These are phyloP conservation scores for Pampusana beccarii DNA, from an alignment of 2,113 vertebrate species.

Conservation along the genomic window DNA sequence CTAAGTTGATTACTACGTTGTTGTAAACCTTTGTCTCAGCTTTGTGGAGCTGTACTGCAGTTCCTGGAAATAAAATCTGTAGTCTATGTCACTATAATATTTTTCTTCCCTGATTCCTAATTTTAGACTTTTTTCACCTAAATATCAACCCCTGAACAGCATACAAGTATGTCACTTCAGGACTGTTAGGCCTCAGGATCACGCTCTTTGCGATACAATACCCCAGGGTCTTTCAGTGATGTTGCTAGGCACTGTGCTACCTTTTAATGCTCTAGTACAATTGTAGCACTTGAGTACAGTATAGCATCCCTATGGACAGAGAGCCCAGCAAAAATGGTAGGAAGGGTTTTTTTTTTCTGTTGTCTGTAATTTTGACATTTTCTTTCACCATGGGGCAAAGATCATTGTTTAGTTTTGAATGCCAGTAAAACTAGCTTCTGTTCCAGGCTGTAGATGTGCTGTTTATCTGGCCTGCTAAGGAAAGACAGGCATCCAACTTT, in stretches of 20 bases:
- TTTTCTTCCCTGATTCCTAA: background rate
- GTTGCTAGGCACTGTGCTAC: background rate
- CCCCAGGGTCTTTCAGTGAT: background rate
- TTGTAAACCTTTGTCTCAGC: background rate
- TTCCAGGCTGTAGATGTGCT: background rate
- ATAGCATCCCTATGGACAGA: background rate
- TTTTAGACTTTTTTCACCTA: background rate
- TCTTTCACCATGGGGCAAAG: background rate
- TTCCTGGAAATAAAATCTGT: background rate
- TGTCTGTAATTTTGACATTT: background rate
- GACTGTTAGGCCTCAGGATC: background rate
- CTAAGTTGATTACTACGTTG: background rate
- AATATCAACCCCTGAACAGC: background rate
- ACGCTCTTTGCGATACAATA: background rate
- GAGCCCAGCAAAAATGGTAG: background rate
- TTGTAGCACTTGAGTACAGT: background rate
- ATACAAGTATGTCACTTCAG: rapidly evolving
- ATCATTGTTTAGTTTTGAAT: background rate
- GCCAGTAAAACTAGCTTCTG: background rate
- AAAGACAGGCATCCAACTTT: background rate
- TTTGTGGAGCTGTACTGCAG: background rate
- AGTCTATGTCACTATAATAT: background rate
- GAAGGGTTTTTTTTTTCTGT: background rate
- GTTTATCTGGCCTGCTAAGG: background rate
- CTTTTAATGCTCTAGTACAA: background rate